Base-by-base conservation (phyloP, 2,797 vertebrate species). In the Pipistrellus pygmaeus region DNA sequence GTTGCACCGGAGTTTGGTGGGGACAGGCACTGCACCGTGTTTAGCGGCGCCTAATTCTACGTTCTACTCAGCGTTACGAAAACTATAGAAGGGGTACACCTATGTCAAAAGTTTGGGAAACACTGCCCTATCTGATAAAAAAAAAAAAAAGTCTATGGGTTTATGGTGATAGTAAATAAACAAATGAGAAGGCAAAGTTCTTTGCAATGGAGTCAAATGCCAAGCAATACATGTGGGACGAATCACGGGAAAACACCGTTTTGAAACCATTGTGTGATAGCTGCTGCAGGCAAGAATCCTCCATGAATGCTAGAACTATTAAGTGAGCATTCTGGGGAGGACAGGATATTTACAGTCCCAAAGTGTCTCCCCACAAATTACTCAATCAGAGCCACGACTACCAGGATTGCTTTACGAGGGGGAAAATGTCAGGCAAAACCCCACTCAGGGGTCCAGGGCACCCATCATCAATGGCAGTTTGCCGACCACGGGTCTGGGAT, bases 221-320 rank as follows among this genome's bases (percentile, higher is more conserved):
- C 46, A 71, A 88, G 30, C 85, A 83, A 27, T 38, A 77, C 83
- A 48, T 23, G 71, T 11, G 57, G 21, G 84, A 64, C 6, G 30
- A 72, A 75, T 20, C 20, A 71, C 0, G 66, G n/a, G 62, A 72
- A 92, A 88, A 55, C 17, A 53, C 11, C 32, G 48, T n/a, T 57
- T 27, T 85, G 44, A 35, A 93, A 89, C 35, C 20, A 51, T 7
- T 75, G 30, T 25, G 21, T 60, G 25, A 23, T 71, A 51, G 93
- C 21, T 46, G 32, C 84, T 48, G 77, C 53, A 88, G 64, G 55
- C n/a, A 96, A 81, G 62, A 91, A 87, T 94, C 44, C 81, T 25
- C 57, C 88, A 76, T 27, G 32, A 91, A 77, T 27, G 35, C 57
- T 72, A 90, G 77, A 88, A 78, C n/a, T 46, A 73, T 77, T 35